phyloP scores from a whole-genome alignment of 2,113 vertebrate genomes.

The Garra rufa region DNA sequence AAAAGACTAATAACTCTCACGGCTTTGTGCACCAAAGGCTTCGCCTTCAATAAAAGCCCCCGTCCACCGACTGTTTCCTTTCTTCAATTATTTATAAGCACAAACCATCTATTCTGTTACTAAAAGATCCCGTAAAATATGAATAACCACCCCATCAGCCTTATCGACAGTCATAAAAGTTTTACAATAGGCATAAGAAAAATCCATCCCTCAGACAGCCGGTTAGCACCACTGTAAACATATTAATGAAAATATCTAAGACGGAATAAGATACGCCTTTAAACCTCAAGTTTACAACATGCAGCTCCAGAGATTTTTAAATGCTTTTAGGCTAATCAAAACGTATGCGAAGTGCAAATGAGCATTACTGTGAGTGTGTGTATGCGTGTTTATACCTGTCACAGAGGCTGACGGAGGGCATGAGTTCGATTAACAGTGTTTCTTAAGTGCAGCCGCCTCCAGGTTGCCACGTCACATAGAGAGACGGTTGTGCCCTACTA shows the following conservation, averaged over 20 bases:
- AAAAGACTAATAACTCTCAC: slow-evolving; percentile 38
- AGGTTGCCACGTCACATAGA: slow-evolving; percentile 20
- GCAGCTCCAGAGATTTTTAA: slow-evolving; percentile 57
- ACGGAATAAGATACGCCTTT: slow-evolving; percentile 53
- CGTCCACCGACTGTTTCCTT: slow-evolving; percentile 69
- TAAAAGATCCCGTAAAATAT: slow-evolving; percentile 69
- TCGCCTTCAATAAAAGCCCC: slow-evolving; percentile 66
- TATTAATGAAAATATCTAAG: slow-evolving; percentile 63
- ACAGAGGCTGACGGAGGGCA: background rate
- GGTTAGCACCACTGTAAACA: slow-evolving; percentile 67
- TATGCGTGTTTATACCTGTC: background rate
- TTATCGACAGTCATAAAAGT: slow-evolving; percentile 72
- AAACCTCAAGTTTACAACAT: slow-evolving; percentile 60
- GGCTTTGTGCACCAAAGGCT: slow-evolving; percentile 67
- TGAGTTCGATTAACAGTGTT: background rate
- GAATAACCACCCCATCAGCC: slow-evolving; percentile 66
- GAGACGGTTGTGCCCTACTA: background rate
- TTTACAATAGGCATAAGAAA: slow-evolving; percentile 72
- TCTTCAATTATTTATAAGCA: slow-evolving; percentile 79
- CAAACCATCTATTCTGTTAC: slow-evolving; percentile 68
- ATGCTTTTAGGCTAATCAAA: slow-evolving; percentile 66
- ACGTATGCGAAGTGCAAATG: slow-evolving; percentile 51
- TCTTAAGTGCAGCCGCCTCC: slow-evolving; percentile 8
- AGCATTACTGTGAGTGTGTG: slow-evolving; percentile 41
- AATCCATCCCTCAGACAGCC: slow-evolving; percentile 67